Conservation (phyloP, 1,140 invertebrate species). For the Papilio aristodemus region DNA sequence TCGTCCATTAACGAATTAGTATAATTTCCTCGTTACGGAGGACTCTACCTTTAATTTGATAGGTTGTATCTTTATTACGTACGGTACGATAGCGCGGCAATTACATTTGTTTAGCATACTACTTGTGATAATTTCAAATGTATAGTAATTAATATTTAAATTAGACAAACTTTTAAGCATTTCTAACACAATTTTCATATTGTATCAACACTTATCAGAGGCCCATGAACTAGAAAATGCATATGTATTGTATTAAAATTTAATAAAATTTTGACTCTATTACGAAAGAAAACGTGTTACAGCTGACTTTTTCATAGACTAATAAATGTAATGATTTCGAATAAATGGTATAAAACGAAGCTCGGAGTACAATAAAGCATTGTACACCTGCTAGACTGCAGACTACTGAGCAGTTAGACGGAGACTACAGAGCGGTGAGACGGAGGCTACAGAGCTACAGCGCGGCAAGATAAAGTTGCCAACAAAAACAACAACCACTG, state of each 20-base stretch:
- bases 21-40: constrained; percentile 19
- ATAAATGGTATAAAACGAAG: background rate
- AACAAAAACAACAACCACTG: constrained; percentile 32
- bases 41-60: constrained; percentile 18
- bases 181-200: constrained; percentile 12
- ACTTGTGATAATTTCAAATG: constrained; percentile 8
- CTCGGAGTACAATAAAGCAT: constrained; percentile 18
- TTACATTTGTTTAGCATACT: constrained; percentile 19
- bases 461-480: constrained; percentile 29
- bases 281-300: background rate
- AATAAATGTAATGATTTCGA: too few species aligned
- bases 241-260: background rate
- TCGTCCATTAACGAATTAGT: constrained; percentile 28
- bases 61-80: constrained; percentile 18
- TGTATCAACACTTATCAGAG: constrained; percentile 14
- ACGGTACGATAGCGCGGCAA: constrained; percentile 4
- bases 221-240: background rate
- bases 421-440: constrained; percentile 3
- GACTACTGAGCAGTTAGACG: constrained; percentile 13
- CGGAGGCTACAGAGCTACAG: constrained; percentile 5
- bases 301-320: too few species aligned
- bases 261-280: background rate
- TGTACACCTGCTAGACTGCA: constrained; percentile 29
- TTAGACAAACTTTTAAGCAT: constrained; percentile 13
- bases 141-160: constrained; percentile 22